Percentiles rank a stretch among this genome's conserved stretches.
Evolutionary conservation across 2,888 invertebrate genomes (phyloP).

Genomic region (Platynereis dumerilii): DNA sequence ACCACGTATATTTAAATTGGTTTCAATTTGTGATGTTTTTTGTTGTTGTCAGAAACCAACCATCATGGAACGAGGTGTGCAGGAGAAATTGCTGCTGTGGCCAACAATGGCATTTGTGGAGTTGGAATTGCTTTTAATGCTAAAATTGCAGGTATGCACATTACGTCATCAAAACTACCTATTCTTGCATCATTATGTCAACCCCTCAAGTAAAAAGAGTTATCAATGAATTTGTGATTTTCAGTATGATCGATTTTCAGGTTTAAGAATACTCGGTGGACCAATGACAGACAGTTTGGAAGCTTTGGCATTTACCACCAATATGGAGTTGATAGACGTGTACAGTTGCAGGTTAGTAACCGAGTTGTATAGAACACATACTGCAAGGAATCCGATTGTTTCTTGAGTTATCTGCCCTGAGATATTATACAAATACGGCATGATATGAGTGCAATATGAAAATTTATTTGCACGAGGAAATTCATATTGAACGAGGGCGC

Average conservation of each 20-base stretch:
- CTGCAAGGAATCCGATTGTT: too few species aligned
- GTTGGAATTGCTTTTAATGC: constrained; percentile 63
- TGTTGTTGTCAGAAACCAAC: constrained; percentile 43
- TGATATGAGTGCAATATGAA: too few species aligned
- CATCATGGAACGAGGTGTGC: constrained; percentile 64
- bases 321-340: constrained; percentile 56
- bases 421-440: too few species aligned
- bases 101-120: constrained; percentile 60
- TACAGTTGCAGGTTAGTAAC: constrained; percentile 58
- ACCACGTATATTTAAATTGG: background rate
- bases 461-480: too few species aligned
- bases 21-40: background rate
- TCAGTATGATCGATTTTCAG: background rate
- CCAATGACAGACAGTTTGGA: constrained; percentile 64
- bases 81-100: constrained; percentile 63
- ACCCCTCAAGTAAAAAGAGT: too few species aligned
- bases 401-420: too few species aligned
- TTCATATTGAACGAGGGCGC: too few species aligned
- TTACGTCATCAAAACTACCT: too few species aligned
- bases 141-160: constrained; percentile 50
- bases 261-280: constrained; percentile 56
- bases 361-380: background rate
- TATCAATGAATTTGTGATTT: too few species aligned
- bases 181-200: too few species aligned
- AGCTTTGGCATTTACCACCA: constrained; percentile 59